Base-by-base conservation (phyloP, 2,113 vertebrate genomes). In the Sturnus vulgaris region DNA sequence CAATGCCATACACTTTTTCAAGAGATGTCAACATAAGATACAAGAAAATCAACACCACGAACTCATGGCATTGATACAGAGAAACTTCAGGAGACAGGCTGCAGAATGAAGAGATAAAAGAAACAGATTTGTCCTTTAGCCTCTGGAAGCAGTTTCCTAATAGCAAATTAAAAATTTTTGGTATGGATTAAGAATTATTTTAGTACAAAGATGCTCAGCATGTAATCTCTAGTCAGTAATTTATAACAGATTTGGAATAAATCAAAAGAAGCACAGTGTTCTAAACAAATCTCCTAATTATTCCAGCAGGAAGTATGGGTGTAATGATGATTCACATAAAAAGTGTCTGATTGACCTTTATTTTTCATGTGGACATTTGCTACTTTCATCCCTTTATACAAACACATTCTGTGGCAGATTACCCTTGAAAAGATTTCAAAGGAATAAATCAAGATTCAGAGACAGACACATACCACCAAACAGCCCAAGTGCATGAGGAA, bases 241-340 rank as follows among this genome's bases (percentile, higher is more conserved):
- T 93, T 84, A 46, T 50, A 77, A 80, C 71, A 86, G 49, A 70
- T 90, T 90, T 78, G 44, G 69, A 75, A 93, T 56, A 77, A 90
- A 94, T 72, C 47, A 92, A 56, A 86, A 90, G 56, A 94, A 86
- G 91, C 59, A 59, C n/a, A 93, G 76, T 84, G 82, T 96, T 90
- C 89, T 70, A 59, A 82, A 86, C 73, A 92, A 92, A 72, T 92
- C 79, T 81, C 88, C 60, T 93, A 95, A 96, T 82, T 56, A 90
- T 90, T 95, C 82, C 79, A 95, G 72, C 66, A 94, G 95, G 90
- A 96, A 96, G 70, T 46, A 92, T 40, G 92, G 90, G 96, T 95
- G 81, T 52, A 91, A 63, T 82, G 65, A 52, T 97, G 97, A 97
- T 85, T 97, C 95, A 96, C 88, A 33, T 84, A 90, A 84, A 96